Percentiles rank a stretch among this genome's conserved stretches.
These are phyloP conservation scores for Leptinotarsa defecta DNA, from an alignment of 1,140 invertebrate genomes.

Conservation along the genomic window DNA sequence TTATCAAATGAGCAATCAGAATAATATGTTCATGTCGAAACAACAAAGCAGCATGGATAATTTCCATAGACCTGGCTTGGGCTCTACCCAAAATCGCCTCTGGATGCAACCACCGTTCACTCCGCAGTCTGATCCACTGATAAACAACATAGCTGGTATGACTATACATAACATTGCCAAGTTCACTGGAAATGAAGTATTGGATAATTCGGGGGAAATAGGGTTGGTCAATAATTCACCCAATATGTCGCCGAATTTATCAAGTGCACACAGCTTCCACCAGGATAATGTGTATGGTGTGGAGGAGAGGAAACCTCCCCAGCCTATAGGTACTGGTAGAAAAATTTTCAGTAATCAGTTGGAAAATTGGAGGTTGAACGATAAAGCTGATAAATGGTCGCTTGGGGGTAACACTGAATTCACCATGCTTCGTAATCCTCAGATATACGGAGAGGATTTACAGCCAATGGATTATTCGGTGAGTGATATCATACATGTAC, in stretches of 20 bases:
- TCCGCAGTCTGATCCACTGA: constrained; percentile 45
- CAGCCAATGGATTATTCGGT: constrained; percentile 60
- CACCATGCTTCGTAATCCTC: constrained; percentile 49
- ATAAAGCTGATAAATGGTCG: constrained; percentile 57
- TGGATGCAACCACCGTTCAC: constrained; percentile 50
- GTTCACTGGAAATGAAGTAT: constrained; percentile 58
- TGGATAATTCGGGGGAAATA: constrained; percentile 58
- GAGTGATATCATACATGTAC: constrained; percentile 33
- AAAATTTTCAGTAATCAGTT: constrained; percentile 58
- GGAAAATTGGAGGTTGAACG: constrained; percentile 64
- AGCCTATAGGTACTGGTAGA: constrained; percentile 77
- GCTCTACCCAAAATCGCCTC: constrained; percentile 27
- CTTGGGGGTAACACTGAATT: constrained; percentile 41
- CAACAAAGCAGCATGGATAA: constrained; percentile 22
- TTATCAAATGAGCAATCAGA: constrained; percentile 43
- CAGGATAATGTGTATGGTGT: constrained; percentile 41
- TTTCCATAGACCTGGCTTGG: constrained; percentile 15
- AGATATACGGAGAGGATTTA: constrained; percentile 51
- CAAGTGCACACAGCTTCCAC: constrained; percentile 45
- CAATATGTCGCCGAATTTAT: constrained; percentile 65
- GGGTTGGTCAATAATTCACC: constrained; percentile 59
- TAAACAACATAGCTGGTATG: constrained; percentile 52
- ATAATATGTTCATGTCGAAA: constrained; percentile 41
- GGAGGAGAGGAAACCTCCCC: constrained; percentile 72
- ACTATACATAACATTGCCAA: constrained; percentile 58